phyloP scores from a whole-genome alignment of 2,888 invertebrate genomes.

The Andrena bicolor region DNA sequence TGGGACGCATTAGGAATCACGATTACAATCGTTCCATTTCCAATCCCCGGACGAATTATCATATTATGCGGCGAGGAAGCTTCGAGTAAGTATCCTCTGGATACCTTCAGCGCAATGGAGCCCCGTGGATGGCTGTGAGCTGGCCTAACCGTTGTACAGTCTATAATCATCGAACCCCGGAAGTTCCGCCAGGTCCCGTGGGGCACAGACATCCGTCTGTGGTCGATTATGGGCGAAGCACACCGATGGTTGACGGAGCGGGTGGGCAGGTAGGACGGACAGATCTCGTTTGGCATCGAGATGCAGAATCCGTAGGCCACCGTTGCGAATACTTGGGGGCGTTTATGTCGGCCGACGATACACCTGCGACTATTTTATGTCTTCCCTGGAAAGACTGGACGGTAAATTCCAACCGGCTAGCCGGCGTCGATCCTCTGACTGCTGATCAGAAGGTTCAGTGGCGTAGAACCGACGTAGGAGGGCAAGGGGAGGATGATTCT shows the following conservation, averaged over 20 bases:
- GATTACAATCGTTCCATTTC: too few species aligned
- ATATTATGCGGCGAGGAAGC: too few species aligned
- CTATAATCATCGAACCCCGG: constrained; percentile 10
- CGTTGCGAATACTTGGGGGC: constrained; percentile 63
- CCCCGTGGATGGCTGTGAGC: not conserved
- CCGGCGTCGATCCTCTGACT: constrained; percentile 65
- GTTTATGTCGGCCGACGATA: constrained; percentile 76
- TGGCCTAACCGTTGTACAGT: not conserved
- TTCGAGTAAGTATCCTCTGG: too few species aligned
- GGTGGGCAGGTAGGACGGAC: constrained; percentile 57
- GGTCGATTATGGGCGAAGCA: constrained; percentile 29
- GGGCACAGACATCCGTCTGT: constrained; percentile 8
- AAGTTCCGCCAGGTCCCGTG: constrained; percentile 35
- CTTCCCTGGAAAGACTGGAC: constrained; percentile 73
- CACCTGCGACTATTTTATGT: constrained; percentile 78
- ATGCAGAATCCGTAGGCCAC: constrained; percentile 75
- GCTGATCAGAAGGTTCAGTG: constrained; percentile 65
- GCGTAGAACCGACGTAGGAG: constrained; percentile 38
- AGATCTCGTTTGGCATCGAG: constrained; percentile 69
- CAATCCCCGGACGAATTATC: too few species aligned
- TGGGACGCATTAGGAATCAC: not conserved
- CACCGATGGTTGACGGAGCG: constrained; percentile 13
- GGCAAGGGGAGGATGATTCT: not conserved
- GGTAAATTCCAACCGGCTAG: constrained; percentile 71
- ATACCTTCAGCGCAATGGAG: not conserved